Evolutionary conservation across 2,113 vertebrate genomes (phyloP).

Genomic region (Apteryx mantelli): DNA sequence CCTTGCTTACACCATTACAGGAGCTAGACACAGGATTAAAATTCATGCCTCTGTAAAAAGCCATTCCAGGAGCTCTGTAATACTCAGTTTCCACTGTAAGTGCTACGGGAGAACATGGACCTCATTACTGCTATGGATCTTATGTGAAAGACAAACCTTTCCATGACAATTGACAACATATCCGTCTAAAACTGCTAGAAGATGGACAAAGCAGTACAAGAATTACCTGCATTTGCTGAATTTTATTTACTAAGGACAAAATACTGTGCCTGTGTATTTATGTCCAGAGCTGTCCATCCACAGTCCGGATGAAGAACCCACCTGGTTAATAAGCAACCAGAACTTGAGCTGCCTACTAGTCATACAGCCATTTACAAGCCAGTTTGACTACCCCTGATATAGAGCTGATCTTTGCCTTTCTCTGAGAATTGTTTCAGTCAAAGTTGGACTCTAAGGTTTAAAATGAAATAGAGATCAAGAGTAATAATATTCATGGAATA

Average conservation of each 20-base stretch:
- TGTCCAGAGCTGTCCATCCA: neutral
- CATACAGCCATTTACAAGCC: neutral
- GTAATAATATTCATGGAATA: neutral
- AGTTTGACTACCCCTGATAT: neutral
- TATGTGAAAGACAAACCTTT: neutral
- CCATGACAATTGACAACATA: neutral
- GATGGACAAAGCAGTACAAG: neutral
- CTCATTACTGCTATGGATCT: neutral
- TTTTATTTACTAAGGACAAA: neutral
- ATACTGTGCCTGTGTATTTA: neutral
- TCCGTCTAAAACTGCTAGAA: neutral
- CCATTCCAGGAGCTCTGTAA: neutral
- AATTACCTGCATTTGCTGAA: neutral
- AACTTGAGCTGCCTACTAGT: neutral
- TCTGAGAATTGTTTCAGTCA: neutral
- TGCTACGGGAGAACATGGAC: neutral
- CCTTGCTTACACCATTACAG: constrained; percentile 61
- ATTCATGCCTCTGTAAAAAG: neutral
- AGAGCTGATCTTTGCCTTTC: neutral
- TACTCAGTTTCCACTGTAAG: neutral
- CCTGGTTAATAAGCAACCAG: neutral
- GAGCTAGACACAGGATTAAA: constrained; percentile 35
- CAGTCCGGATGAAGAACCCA: neutral
- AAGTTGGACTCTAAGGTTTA: neutral
- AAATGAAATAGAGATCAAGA: neutral